A percentile compares a stretch with the other conserved stretches of the same genome.
These are phyloP conservation scores for Drosophila koepferae DNA, from an alignment of 2,888 invertebrate genomes.

Conservation along the genomic window DNA sequence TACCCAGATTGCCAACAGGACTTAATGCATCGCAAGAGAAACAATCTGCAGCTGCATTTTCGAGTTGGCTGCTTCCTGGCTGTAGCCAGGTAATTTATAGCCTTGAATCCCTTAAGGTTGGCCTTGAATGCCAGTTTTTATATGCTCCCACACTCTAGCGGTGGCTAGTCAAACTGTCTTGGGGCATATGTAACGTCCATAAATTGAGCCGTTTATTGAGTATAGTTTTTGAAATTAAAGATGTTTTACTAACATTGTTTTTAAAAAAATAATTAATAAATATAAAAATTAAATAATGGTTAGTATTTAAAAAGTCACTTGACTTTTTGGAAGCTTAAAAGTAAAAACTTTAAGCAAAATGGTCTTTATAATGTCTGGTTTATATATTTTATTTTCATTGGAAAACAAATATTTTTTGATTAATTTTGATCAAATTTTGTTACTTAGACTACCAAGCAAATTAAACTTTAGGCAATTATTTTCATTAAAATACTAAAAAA, in stretches of 20 bases:
- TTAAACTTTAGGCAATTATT: too few relatives aligned
- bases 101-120: slow-evolving; percentile 71
- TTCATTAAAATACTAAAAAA: too few relatives aligned
- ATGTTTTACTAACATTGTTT: background rate
- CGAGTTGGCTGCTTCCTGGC: slow-evolving; percentile 42
- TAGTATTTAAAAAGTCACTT: too few relatives aligned
- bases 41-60: slow-evolving; percentile 23
- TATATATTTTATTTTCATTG: too few relatives aligned
- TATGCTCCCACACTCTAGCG: background rate
- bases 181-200: background rate
- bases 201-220: background rate
- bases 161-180: background rate
- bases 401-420: too few relatives aligned
- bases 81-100: slow-evolving; percentile 53
- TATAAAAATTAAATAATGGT: background rate
- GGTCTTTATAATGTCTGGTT: too few relatives aligned
- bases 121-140: slow-evolving; percentile 61
- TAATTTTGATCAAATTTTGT: too few relatives aligned
- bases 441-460: too few relatives aligned
- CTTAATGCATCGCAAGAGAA: slow-evolving; percentile 3
- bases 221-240: background rate
- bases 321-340: too few relatives aligned
- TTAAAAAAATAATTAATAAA: background rate
- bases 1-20: slow-evolving; percentile 22
- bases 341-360: too few relatives aligned